Evolutionary conservation across 2,113 vertebrate species (phyloP).

Genomic region (Corythornis cristatus): DNA sequence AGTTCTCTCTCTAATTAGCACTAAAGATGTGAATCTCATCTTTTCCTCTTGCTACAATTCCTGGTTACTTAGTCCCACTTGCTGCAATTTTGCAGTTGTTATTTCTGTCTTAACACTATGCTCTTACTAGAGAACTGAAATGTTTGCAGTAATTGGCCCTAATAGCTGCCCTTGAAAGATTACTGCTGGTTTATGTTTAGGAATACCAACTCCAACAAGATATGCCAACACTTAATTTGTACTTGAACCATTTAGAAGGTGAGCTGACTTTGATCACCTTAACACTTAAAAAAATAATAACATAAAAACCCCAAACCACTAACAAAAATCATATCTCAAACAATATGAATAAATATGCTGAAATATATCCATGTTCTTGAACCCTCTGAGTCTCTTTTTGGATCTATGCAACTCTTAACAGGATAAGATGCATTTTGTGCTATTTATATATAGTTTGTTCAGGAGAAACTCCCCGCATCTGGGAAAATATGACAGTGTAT

Average conservation of each 20-base stretch:
- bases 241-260: background rate
- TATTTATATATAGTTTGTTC: background rate
- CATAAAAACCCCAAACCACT: background rate
- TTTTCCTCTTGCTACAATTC: background rate
- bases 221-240: background rate
- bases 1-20: accelerated
- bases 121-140: background rate
- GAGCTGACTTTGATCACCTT: background rate
- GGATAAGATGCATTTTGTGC: background rate
- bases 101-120: background rate
- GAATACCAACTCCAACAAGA: background rate
- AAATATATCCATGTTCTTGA: background rate
- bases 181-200: background rate
- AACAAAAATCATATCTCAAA: background rate
- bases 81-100: background rate
- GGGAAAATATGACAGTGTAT: background rate
- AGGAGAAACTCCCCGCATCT: background rate
- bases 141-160: background rate
- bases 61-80: background rate
- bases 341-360: background rate
- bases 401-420: background rate
- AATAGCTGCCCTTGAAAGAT: background rate
- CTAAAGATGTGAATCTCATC: background rate
- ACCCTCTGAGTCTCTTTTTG: background rate
- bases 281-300: background rate